Conservation (phyloP, 1,140 invertebrate species). For the Chironomus striatipennis region DNA sequence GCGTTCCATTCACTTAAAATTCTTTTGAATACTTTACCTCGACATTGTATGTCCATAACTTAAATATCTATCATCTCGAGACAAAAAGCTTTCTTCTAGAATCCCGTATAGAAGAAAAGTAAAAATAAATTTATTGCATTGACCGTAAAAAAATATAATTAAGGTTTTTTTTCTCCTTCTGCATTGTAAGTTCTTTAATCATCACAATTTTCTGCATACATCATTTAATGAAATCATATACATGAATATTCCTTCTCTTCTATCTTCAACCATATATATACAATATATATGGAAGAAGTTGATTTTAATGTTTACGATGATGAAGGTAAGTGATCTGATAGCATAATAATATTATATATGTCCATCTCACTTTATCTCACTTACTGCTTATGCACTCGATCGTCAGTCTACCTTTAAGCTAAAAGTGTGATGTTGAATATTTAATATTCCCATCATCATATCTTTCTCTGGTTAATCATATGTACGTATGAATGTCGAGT, state of each 20-base stretch:
- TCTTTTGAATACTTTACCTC: too few relatives aligned
- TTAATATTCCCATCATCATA: conserved; percentile 4
- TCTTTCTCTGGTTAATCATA: neutral
- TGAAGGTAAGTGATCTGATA: neutral
- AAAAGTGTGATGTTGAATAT: neutral
- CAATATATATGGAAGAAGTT: neutral
- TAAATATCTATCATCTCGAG: too few relatives aligned
- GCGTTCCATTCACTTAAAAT: too few relatives aligned
- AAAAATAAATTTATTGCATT: neutral
- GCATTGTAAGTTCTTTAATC: too few relatives aligned
- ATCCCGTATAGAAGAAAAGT: neutral
- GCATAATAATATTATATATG: neutral
- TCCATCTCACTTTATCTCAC: neutral
- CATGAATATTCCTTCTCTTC: too few relatives aligned
- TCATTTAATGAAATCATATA: too few relatives aligned
- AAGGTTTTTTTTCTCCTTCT: neutral
- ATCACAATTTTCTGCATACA: too few relatives aligned
- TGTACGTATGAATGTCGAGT: neutral
- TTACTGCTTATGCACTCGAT: neutral
- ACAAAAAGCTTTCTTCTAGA: neutral
- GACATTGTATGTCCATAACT: too few relatives aligned
- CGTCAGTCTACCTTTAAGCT: neutral
- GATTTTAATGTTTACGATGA: conserved; percentile 14
- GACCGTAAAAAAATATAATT: neutral
- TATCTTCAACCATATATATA: too few relatives aligned